Conservation (phyloP, 1,140 invertebrate genomes). For the Orius insidiosus region DNA sequence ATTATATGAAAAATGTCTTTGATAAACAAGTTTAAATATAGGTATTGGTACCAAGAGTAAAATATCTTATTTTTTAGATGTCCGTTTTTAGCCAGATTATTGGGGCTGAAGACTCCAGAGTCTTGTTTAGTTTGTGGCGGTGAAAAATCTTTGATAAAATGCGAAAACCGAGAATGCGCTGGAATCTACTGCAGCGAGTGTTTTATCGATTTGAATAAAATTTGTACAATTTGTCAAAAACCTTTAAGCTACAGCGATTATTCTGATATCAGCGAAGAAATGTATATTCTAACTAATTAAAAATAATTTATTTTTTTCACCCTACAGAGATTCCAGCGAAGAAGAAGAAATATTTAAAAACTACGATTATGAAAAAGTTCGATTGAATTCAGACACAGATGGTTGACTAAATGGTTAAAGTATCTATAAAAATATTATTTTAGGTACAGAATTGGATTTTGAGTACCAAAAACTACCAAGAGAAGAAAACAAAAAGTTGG, state of each 20-base stretch:
- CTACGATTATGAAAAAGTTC: too few species aligned
- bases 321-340: too few species aligned
- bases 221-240: slow-evolving; percentile 54
- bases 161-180: slow-evolving; percentile 41
- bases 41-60: too few species aligned
- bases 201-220: slow-evolving; percentile 46
- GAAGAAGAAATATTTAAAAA: too few species aligned
- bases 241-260: slow-evolving; percentile 55
- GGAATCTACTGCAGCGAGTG: slow-evolving; percentile 56
- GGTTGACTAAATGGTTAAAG: too few species aligned
- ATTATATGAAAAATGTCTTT: slow-evolving; percentile 1
- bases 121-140: slow-evolving; percentile 1
- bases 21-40: background rate
- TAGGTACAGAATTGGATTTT: too few species aligned
- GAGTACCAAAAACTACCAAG: too few species aligned
- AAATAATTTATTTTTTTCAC: too few species aligned
- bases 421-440: too few species aligned
- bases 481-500: too few species aligned
- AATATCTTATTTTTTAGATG: background rate
- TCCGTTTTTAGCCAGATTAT: background rate
- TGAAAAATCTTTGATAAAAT: slow-evolving; percentile 29
- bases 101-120: background rate
- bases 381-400: too few species aligned
- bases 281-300: slow-evolving; percentile 26
- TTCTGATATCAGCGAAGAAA: slow-evolving; percentile 56